Evolutionary conservation across 2,113 vertebrate species (phyloP).

Genomic region (Mormyrus iriodes): DNA sequence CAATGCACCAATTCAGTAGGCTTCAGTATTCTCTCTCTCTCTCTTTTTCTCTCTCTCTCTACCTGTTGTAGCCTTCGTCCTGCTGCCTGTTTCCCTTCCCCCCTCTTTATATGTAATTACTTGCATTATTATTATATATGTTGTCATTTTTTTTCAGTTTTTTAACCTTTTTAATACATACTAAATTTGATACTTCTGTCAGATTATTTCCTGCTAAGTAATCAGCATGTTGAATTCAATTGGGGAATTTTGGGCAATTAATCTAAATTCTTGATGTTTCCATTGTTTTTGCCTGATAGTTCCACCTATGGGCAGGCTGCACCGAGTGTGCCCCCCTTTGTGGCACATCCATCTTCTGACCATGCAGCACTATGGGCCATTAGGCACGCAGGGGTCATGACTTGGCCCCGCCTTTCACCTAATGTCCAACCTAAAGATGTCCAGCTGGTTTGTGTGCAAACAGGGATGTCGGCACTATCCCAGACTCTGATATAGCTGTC

Average conservation of each 20-base stretch:
- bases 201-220: slow-evolving; percentile 75
- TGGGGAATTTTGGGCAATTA: background rate
- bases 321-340: background rate
- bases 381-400: background rate
- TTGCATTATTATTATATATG: slow-evolving; percentile 40
- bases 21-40: slow-evolving; percentile 58
- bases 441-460: slow-evolving; percentile 56
- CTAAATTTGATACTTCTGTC: slow-evolving; percentile 71
- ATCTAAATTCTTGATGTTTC: background rate
- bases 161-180: slow-evolving; percentile 44
- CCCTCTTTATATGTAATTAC: slow-evolving; percentile 49
- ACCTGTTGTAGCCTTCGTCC: slow-evolving; percentile 94
- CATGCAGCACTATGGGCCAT: background rate
- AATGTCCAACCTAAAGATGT: slow-evolving; percentile 61
- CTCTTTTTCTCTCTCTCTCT: slow-evolving; percentile 79
- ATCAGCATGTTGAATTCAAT: slow-evolving; percentile 31
- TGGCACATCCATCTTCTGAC: background rate
- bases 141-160: slow-evolving; percentile 63
- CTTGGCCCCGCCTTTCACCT: background rate
- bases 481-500: slow-evolving; percentile 64
- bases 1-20: slow-evolving; percentile 98
- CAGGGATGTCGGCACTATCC: slow-evolving; percentile 59
- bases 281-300: background rate
- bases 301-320: background rate
- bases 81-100: slow-evolving; percentile 98